Conservation (phyloP, 2,888 invertebrate species). For the Hanleya hanleyi region DNA sequence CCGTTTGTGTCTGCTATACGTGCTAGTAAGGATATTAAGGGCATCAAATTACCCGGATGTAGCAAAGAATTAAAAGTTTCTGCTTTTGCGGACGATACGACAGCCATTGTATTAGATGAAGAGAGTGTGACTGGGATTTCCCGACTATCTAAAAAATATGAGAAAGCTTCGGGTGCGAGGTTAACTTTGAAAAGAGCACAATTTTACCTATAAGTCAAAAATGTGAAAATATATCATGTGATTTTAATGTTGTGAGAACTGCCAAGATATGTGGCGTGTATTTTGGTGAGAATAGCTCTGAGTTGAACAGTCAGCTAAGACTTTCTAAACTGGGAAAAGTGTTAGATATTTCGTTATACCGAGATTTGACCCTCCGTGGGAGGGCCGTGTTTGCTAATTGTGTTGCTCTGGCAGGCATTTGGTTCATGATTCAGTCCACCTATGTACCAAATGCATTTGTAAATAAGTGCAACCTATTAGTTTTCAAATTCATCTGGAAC, state of each 20-base stretch:
- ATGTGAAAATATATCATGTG: slow-evolving; percentile 32
- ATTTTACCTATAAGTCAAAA: slow-evolving; percentile 34
- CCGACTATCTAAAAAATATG: slow-evolving; percentile 11
- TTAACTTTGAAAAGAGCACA: slow-evolving; percentile 31
- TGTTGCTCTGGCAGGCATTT: background rate
- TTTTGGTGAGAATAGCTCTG: background rate
- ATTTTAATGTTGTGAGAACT: slow-evolving; percentile 9
- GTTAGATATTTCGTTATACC: background rate
- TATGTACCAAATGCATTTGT: background rate
- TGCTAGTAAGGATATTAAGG: slow-evolving; percentile 10
- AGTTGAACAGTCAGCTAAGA: background rate
- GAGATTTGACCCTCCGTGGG: background rate
- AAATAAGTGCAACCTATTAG: background rate
- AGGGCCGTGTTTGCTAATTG: background rate
- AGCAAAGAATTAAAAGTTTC: slow-evolving; percentile 9
- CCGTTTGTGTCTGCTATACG: background rate
- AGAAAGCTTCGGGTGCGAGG: slow-evolving; percentile 31
- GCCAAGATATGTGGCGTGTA: slow-evolving; percentile 3
- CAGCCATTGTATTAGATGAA: slow-evolving; percentile 9
- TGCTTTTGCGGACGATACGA: slow-evolving; percentile 22
- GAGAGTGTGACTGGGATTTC: background rate
- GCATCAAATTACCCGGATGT: slow-evolving; percentile 21
- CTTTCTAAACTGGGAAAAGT: background rate
- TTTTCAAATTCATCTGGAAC: background rate
- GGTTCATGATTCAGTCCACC: background rate